Percentiles rank a stretch among this genome's conserved stretches.
Conservation (phyloP, 2,888 invertebrate genomes). For the Gonocerus acuteangulatus region DNA sequence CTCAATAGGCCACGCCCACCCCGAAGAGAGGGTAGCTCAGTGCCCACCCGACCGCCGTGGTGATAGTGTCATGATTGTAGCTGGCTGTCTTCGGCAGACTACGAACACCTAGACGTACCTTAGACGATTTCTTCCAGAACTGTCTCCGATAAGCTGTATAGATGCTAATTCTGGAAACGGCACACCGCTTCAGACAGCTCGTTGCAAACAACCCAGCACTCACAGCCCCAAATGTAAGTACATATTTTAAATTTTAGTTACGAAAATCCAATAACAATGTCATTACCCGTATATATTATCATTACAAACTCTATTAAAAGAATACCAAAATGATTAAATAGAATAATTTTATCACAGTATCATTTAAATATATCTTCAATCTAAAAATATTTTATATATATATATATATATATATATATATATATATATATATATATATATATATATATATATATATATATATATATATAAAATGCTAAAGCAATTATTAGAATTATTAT, state of each 20-base stretch:
- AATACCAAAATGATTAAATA: too few species aligned
- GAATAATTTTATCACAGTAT: too few species aligned
- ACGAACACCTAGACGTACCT: too few species aligned
- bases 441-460: too few species aligned
- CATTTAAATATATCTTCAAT: too few species aligned
- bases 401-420: too few species aligned
- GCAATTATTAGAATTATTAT: too few species aligned
- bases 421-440: too few species aligned
- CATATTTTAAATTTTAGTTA: not conserved
- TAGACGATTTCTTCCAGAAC: slow-evolving; percentile 3
- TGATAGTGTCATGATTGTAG: slow-evolving; percentile 15
- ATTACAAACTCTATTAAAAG: too few species aligned
- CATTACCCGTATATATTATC: not conserved
- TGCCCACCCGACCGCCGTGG: slow-evolving; percentile 28
- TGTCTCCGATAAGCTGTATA: slow-evolving; percentile 25
- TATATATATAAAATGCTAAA: too few species aligned
- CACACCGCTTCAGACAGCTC: slow-evolving; percentile 34
- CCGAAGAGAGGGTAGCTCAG: slow-evolving; percentile 14
- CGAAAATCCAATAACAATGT: not conserved
- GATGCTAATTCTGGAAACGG: slow-evolving; percentile 36
- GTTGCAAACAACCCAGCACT: slow-evolving; percentile 35
- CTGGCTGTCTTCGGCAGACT: not conserved
- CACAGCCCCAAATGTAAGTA: slow-evolving; percentile 36
- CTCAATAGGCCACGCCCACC: slow-evolving; percentile 25
- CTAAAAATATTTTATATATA: too few species aligned